phyloP scores from a whole-genome alignment of 2,888 invertebrate genomes.

The Meteorus cinctellus region DNA sequence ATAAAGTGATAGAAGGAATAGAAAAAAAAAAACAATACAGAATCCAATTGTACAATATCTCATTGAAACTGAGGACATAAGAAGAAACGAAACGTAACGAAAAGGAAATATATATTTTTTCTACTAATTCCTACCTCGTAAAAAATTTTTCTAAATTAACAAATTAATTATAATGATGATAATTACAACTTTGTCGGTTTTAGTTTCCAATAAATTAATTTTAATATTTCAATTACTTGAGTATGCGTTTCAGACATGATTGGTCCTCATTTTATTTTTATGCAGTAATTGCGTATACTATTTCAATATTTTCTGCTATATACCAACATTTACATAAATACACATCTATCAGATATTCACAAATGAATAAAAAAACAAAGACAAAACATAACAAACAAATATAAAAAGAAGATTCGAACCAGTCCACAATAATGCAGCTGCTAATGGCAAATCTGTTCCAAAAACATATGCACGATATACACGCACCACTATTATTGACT shows the following conservation, averaged over 20 bases:
- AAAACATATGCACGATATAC: not conserved
- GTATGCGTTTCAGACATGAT: conserved; percentile 29
- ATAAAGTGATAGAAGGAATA: not conserved
- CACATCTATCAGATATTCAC: not conserved
- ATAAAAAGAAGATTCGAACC: not conserved
- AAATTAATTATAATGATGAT: conserved; percentile 38
- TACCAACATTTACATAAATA: conserved; percentile 27
- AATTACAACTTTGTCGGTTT: not conserved
- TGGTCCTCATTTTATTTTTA: conserved; percentile 26
- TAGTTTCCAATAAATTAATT: conserved; percentile 20
- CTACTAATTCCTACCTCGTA: conserved; percentile 62
- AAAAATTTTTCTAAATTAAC: conserved; percentile 52
- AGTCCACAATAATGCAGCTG: not conserved
- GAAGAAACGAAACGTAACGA: conserved; percentile 28
- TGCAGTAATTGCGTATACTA: conserved; percentile 11
- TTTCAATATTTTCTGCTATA: conserved; percentile 18
- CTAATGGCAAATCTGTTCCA: not conserved
- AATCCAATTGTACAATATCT: not conserved
- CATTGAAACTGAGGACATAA: conserved; percentile 22
- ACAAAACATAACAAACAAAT: not conserved
- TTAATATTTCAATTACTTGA: not conserved
- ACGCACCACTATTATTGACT: not conserved
- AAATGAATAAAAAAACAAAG: not conserved
- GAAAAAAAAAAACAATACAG: not conserved
- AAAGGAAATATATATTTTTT: conserved; percentile 67